Base-by-base conservation (phyloP, 92 coral and sea anemone genomes). In the Porites evermanni region DNA sequence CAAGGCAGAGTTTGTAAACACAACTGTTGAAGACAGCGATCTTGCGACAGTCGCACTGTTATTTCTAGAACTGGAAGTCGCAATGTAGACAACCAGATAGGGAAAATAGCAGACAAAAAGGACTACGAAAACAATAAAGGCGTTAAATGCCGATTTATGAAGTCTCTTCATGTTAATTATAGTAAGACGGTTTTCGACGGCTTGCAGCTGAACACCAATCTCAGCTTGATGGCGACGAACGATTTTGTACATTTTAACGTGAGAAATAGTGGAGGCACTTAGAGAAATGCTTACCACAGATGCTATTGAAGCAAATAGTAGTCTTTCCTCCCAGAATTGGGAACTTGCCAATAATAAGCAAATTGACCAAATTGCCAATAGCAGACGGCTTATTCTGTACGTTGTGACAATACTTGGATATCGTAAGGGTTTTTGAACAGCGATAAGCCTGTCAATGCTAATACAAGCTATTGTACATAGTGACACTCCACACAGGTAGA, bases 61-160 rank as follows among this genome's bases (percentile, higher is more conserved):
- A 1, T 58, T 60, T 2, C 52, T 7, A 77, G 32, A 24, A 32
- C 59, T 11, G 8, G 67, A 59, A 0, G 67, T 58, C 7, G 32
- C 53, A 1, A 60, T 4, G 44, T 77, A 77, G 4, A 77, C 53
- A 8, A 60, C 69, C 0, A 77, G 53, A 77, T 77, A 77, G 7
- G 80, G 80, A 14, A 67, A 77, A 60, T 77, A 77, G 61, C 80
- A 77, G 68, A 77, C 29, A 4, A 77, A 14, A 1, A 77, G 80
- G 1, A 32, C 80, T 12, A 58, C 2, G 18, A 77, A 77, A 3
- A 77, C 69, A 58, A 77, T 58, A 60, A 77, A 77, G 32, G 80
- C 52, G 68, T 29, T 77, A 7, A 77, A 24, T 7, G 80, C 80
- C 32, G 69, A 59, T 19, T 38, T 77, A 23, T 77, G 63, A 1